A percentile compares a stretch with the other conserved stretches of the same genome.
These are phyloP conservation scores for Ylistrum balloti DNA, from an alignment of 1,140 invertebrate species.

Conservation along the genomic window DNA sequence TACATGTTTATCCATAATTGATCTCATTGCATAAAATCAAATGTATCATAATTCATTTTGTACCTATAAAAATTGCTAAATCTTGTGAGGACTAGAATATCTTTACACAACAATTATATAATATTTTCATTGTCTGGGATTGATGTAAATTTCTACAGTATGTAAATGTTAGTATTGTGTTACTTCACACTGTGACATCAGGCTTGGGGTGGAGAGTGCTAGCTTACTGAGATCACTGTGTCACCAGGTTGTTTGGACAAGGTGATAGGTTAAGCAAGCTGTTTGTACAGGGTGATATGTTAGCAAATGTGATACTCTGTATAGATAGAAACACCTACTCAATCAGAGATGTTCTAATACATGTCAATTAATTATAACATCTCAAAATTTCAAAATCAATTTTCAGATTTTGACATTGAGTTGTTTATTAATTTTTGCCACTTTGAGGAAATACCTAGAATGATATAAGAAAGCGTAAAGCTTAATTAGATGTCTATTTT, in stretches of 20 bases:
- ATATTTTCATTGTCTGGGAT: no score
- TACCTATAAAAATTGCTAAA: no score
- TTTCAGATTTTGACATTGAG: neutral
- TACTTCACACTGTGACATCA: neutral
- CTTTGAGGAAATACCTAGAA: neutral
- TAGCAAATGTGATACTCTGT: neutral
- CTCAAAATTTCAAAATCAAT: neutral
- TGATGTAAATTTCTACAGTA: no score
- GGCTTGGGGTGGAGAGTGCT: neutral
- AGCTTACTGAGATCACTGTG: neutral
- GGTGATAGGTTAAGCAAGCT: neutral
- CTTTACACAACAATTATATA: no score
- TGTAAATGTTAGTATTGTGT: no score
- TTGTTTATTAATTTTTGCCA: neutral
- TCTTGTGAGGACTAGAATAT: no score
- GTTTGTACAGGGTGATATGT: neutral
- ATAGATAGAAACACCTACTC: neutral
- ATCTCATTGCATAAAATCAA: no score
- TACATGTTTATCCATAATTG: no score
- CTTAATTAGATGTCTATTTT: neutral
- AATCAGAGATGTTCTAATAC: neutral
- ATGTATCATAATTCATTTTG: no score
- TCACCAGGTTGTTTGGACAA: neutral
- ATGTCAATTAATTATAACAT: neutral
- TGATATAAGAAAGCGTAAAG: neutral